A percentile compares a stretch with the other conserved stretches of the same genome.
Evolutionary conservation across 2,888 invertebrate genomes (phyloP).

Genomic region (Cyrtodaria siliqua): DNA sequence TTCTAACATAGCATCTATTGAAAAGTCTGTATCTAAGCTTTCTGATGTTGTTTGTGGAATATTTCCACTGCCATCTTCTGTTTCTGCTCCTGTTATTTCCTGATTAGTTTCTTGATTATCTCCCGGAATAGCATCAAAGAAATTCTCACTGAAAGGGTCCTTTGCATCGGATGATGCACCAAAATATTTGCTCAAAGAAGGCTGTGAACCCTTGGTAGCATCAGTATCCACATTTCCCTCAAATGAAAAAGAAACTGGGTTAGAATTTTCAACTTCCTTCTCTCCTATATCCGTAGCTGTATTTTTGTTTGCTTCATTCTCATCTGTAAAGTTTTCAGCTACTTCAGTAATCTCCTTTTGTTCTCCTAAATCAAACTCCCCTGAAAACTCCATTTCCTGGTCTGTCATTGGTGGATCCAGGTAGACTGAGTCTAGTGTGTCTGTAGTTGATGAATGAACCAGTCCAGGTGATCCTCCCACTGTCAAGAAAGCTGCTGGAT

Average conservation of each 20-base stretch:
- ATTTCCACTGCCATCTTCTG: not conserved
- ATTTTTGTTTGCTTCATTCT: constrained; percentile 17
- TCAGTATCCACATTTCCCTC: not conserved
- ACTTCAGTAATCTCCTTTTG: constrained; percentile 16
- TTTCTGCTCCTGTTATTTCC: not conserved
- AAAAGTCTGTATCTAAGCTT: constrained; percentile 1
- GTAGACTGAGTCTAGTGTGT: constrained; percentile 80
- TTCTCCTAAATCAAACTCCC: not conserved
- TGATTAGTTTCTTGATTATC: constrained; percentile 48
- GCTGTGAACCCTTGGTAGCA: constrained; percentile 24
- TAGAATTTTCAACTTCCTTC: not conserved
- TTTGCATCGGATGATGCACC: constrained; percentile 48
- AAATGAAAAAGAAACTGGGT: constrained; percentile 10
- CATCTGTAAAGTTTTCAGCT: constrained; percentile 7
- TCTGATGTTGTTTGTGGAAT: not conserved
- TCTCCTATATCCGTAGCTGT: constrained; percentile 8
- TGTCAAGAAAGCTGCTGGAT: constrained; percentile 5
- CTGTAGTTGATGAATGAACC: constrained; percentile 80
- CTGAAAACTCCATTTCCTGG: constrained; percentile 40
- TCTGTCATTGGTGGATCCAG: constrained; percentile 73
- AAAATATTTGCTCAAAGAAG: constrained; percentile 78
- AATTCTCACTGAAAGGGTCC: constrained; percentile 68
- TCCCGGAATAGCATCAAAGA: constrained; percentile 70
- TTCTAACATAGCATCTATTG: constrained; percentile 29
- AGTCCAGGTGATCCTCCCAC: constrained; percentile 37